Percentiles rank a stretch among this genome's conserved stretches.
phyloP scores from a whole-genome alignment of 2,888 invertebrate species.

The Sussaba pulchella region DNA sequence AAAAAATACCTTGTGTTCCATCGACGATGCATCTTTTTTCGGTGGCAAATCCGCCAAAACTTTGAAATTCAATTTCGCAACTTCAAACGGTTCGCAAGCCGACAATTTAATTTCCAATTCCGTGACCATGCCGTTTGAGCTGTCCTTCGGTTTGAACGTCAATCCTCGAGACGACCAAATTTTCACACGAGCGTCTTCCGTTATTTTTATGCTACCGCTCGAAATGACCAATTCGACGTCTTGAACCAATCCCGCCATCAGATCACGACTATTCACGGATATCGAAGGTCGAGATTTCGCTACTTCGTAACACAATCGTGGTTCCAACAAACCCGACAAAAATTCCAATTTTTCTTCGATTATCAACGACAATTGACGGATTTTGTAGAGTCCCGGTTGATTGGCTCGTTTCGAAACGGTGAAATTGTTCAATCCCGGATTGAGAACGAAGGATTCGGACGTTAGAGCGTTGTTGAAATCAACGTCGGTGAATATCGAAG shows the following conservation, averaged over 20 bases:
- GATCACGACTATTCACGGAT: slow-evolving; percentile 87
- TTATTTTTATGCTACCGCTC: slow-evolving; percentile 91
- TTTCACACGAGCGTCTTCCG: slow-evolving; percentile 87
- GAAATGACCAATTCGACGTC: slow-evolving; percentile 90
- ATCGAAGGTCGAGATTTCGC: slow-evolving; percentile 86
- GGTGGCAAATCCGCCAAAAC: slow-evolving; percentile 91
- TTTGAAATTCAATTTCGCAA: slow-evolving; percentile 87
- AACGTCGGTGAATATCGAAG: slow-evolving; percentile 88
- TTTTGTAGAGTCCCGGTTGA: slow-evolving; percentile 89
- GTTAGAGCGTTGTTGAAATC: slow-evolving; percentile 88
- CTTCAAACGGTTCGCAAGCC: slow-evolving; percentile 88
- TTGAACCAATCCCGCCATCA: slow-evolving; percentile 93
- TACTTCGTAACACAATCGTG: slow-evolving; percentile 86
- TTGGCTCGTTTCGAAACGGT: slow-evolving; percentile 87
- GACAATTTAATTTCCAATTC: slow-evolving; percentile 79
- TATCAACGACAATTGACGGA: slow-evolving; percentile 89
- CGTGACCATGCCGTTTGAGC: slow-evolving; percentile 79
- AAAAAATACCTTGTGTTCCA: slow-evolving; percentile 89
- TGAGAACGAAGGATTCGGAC: slow-evolving; percentile 85
- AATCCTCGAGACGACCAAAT: slow-evolving; percentile 90
- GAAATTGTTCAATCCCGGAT: slow-evolving; percentile 89
- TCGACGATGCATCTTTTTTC: slow-evolving; percentile 88
- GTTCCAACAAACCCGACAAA: slow-evolving; percentile 88
- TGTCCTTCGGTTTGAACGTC: slow-evolving; percentile 85
- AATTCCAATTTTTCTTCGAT: slow-evolving; percentile 90